These are phyloP conservation scores for Darevskia mixta DNA, from an alignment of 2,797 vertebrate genomes.

Conservation along the genomic window DNA sequence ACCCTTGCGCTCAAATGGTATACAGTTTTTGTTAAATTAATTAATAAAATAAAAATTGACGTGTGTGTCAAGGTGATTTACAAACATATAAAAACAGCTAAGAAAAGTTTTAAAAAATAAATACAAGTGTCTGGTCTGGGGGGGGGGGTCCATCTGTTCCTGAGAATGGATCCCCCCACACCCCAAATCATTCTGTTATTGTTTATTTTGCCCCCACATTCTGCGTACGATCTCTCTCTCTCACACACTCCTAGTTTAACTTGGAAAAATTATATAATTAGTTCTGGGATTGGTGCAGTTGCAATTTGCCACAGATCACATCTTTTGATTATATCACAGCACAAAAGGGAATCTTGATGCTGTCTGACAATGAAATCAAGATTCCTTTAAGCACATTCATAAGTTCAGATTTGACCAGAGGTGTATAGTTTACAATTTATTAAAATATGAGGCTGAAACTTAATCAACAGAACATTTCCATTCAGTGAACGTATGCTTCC, in stretches of 20 bases:
- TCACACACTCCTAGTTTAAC: too few species aligned
- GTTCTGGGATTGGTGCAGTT: background rate
- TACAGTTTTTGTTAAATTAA: too few species aligned
- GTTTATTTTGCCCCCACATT: background rate
- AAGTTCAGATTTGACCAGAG: background rate
- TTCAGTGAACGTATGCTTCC: accelerated
- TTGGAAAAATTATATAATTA: too few species aligned
- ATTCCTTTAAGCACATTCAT: background rate
- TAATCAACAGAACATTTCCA: too few species aligned
- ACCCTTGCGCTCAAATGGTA: too few species aligned
- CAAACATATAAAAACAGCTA: too few species aligned
- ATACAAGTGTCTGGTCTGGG: background rate
- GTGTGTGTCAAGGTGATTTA: too few species aligned
- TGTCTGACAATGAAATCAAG: background rate
- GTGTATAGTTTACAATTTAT: background rate
- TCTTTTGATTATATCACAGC: background rate
- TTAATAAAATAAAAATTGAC: too few species aligned
- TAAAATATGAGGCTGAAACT: background rate
- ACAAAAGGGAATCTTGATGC: background rate
- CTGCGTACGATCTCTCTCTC: background rate
- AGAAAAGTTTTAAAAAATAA: background rate
- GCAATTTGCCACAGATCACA: background rate
- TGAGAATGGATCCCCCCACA: background rate
- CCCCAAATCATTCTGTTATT: background rate
- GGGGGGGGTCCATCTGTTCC: too few species aligned